A percentile compares a stretch with the other conserved stretches of the same genome.
Evolutionary conservation across 2,113 vertebrate genomes (phyloP).

Genomic region (Bungarus multicinctus): DNA sequence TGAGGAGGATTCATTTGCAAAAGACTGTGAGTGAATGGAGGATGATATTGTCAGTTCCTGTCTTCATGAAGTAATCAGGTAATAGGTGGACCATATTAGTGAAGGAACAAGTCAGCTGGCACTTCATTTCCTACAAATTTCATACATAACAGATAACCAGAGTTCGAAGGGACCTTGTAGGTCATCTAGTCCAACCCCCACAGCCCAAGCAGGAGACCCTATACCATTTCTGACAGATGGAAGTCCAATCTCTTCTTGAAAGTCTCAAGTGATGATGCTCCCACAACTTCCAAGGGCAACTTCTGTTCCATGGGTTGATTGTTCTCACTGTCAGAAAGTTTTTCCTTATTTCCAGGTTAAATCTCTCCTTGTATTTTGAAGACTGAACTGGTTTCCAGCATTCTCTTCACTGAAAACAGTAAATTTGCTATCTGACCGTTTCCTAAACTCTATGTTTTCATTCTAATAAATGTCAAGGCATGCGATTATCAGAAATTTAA

Average conservation of each 20-base stretch:
- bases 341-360: too few relatives aligned
- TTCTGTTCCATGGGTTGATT: too few relatives aligned
- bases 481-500: constrained; percentile 47
- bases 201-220: too few relatives aligned
- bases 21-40: neutral
- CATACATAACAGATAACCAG: neutral
- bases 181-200: too few relatives aligned
- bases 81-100: neutral
- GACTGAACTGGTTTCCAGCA: neutral
- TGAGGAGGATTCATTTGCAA: neutral
- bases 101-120: neutral
- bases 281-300: too few relatives aligned
- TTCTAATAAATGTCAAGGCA: constrained; percentile 43
- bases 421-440: constrained; percentile 36
- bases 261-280: too few relatives aligned
- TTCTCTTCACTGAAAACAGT: constrained; percentile 8
- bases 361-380: neutral
- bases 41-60: neutral
- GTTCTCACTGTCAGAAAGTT: too few relatives aligned
- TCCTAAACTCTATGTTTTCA: constrained; percentile 26
- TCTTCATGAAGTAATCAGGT: neutral
- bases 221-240: too few relatives aligned
- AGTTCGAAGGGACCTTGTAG: too few relatives aligned
- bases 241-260: too few relatives aligned
- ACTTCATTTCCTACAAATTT: neutral